Evolutionary conservation across 2,113 vertebrate genomes (phyloP).

Genomic region (Ciconia boyciana): DNA sequence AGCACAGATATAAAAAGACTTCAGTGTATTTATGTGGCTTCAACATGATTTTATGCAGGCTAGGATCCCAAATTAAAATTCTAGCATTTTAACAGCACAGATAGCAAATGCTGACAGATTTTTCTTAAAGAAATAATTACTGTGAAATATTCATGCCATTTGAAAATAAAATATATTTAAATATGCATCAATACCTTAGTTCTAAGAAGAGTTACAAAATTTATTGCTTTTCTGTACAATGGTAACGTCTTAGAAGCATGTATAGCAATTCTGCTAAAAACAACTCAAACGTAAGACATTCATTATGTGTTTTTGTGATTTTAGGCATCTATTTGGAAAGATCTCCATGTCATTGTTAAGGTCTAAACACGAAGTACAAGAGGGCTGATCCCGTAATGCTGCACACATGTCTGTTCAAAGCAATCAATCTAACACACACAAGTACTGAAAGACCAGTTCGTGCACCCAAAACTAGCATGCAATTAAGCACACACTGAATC

Average conservation of each 20-base stretch:
- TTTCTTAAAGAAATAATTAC: background rate
- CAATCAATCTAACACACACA: background rate
- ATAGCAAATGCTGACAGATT: background rate
- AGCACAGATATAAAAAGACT: background rate
- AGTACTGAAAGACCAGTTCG: background rate
- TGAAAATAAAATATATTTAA: conserved; percentile 13
- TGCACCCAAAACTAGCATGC: background rate
- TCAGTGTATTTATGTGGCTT: background rate
- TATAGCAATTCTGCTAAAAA: background rate
- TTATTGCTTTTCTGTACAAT: conserved; percentile 35
- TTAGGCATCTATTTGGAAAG: background rate
- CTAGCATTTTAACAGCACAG: background rate
- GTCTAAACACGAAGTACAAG: background rate
- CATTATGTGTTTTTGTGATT: background rate
- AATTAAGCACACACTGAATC: background rate
- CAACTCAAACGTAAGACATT: background rate
- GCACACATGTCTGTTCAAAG: background rate
- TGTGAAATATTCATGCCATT: background rate
- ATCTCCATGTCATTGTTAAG: background rate
- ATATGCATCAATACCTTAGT: background rate
- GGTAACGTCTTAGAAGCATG: background rate
- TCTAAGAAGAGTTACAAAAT: background rate
- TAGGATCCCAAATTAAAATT: background rate
- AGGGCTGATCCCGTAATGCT: background rate
- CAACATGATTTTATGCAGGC: background rate